Evolutionary conservation across 2,797 vertebrate genomes (phyloP).

Genomic region (Cirrhinus molitorella): DNA sequence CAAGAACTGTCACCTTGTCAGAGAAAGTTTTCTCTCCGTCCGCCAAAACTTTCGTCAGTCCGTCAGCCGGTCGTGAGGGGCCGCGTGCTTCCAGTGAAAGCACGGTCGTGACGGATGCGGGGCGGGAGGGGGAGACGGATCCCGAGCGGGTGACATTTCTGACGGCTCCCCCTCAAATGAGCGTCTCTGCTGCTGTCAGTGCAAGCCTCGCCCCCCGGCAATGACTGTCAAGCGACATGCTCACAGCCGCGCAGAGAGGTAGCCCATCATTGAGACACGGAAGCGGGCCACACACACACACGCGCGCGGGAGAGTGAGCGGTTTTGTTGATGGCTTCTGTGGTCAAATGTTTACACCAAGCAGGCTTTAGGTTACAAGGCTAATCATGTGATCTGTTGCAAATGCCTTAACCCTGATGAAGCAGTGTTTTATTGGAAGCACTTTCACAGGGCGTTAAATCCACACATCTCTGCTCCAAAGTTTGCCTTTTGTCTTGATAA

Average conservation of each 20-base stretch:
- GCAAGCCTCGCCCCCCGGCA: slow-evolving; percentile 96
- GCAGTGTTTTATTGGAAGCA: not conserved
- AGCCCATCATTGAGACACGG: slow-evolving; percentile 16
- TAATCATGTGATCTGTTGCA: not conserved
- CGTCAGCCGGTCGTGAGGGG: slow-evolving; percentile 65
- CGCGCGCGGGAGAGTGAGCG: not conserved
- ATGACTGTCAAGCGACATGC: slow-evolving; percentile 95
- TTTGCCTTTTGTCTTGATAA: slow-evolving; percentile 2
- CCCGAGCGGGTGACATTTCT: slow-evolving; percentile 82
- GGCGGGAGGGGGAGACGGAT: slow-evolving; percentile 83
- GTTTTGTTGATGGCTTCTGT: not conserved
- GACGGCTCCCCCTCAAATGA: slow-evolving; percentile 98
- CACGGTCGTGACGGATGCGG: slow-evolving; percentile 61
- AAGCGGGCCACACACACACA: slow-evolving; percentile 48
- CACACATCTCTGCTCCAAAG: not conserved
- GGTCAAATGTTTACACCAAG: not conserved
- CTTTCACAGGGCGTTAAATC: not conserved
- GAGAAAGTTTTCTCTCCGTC: slow-evolving; percentile 93
- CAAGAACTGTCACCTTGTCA: slow-evolving; percentile 97
- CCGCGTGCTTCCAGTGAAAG: slow-evolving; percentile 29
- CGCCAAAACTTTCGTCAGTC: slow-evolving; percentile 90
- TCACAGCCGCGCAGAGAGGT: slow-evolving; percentile 66
- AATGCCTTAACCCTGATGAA: not conserved
- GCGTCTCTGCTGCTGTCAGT: slow-evolving; percentile 95
- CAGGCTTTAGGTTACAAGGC: slow-evolving; percentile 12